Conservation (phyloP, 1,140 invertebrate species). For the Zeugodacus cucurbitae region DNA sequence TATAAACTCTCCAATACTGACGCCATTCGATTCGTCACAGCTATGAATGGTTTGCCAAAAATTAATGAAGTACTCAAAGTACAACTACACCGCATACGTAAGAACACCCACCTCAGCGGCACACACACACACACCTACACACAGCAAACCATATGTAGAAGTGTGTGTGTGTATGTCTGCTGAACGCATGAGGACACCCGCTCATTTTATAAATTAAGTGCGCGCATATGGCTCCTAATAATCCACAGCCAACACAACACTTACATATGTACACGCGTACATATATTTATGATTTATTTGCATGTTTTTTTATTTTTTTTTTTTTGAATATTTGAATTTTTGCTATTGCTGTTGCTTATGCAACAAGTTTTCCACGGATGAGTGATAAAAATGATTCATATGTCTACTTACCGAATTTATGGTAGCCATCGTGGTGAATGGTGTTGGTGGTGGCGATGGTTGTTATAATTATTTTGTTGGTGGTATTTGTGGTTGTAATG, state of each 20-base stretch:
- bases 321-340: background rate
- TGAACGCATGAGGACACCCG: background rate
- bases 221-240: background rate
- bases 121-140: too few species aligned
- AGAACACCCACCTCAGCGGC: background rate
- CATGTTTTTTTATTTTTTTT: background rate
- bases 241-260: background rate
- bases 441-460: background rate
- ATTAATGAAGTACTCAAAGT: slow-evolving; percentile 10
- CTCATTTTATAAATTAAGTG: background rate
- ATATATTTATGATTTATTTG: background rate
- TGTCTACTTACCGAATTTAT: slow-evolving; percentile 63
- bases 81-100: background rate
- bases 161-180: background rate
- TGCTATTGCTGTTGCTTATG: background rate
- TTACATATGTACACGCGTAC: too few species aligned
- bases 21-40: background rate
- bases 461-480: slow-evolving; percentile 39
- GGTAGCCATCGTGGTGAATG: slow-evolving; percentile 56
- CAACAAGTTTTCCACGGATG: background rate
- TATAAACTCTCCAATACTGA: background rate
- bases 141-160: background rate
- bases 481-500: slow-evolving; percentile 37
- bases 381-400: slow-evolving; percentile 37
- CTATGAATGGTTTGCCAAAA: background rate